phyloP scores from a whole-genome alignment of 1,140 invertebrate genomes.

The Phortica variegata region DNA sequence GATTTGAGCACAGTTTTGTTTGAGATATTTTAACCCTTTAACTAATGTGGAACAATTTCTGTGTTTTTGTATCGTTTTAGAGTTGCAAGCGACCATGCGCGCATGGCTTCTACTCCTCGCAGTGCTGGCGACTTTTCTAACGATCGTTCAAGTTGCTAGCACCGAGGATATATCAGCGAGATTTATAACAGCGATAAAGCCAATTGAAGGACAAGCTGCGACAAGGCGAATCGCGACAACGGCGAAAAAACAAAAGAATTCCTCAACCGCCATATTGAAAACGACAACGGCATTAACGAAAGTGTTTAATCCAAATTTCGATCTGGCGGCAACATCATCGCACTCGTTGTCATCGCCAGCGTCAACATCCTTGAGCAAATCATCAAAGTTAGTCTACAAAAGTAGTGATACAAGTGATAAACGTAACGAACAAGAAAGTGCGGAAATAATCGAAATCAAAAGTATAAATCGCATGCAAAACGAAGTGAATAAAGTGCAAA shows the following conservation, averaged over 20 bases:
- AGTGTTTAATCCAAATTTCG: constrained; percentile 44
- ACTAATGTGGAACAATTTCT: constrained; percentile 44
- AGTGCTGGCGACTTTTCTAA: constrained; percentile 58
- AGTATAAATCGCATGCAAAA: constrained; percentile 21
- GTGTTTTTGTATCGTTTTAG: constrained; percentile 57
- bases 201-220: constrained; percentile 13
- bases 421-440: constrained; percentile 31
- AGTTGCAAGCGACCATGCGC: constrained; percentile 61
- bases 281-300: constrained; percentile 34
- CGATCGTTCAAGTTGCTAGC: constrained; percentile 56
- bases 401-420: constrained; percentile 9
- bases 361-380: constrained; percentile 5
- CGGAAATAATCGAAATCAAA: constrained; percentile 25
- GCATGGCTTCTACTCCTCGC: constrained; percentile 59
- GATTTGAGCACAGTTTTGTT: not conserved
- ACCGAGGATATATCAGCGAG: constrained; percentile 55
- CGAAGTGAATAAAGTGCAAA: constrained; percentile 36
- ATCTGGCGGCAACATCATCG: constrained; percentile 23
- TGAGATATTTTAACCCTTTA: constrained; percentile 39
- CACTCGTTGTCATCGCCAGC: too few relatives aligned
- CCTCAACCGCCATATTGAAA: constrained; percentile 5
- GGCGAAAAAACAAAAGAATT: constrained; percentile 14
- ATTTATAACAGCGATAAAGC: constrained; percentile 52
- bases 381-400: constrained; percentile 7
- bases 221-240: constrained; percentile 4